phyloP scores from a whole-genome alignment of 2,888 invertebrate genomes.

The Lochmaea capreae region DNA sequence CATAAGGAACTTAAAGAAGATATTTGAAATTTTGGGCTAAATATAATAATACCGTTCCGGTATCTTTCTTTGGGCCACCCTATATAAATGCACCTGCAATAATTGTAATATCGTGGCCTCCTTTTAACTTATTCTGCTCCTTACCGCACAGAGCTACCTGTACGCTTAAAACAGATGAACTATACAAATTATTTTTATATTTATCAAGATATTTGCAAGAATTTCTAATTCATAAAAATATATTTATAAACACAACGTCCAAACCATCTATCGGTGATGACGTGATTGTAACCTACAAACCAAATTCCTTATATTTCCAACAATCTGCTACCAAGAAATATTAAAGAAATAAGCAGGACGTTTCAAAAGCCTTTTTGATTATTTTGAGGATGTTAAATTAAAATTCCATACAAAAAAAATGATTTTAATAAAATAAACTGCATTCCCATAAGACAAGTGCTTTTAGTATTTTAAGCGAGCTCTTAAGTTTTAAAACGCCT shows the following conservation, averaged over 20 bases:
- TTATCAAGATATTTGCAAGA: constrained; percentile 23
- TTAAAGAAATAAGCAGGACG: neutral
- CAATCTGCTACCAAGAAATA: constrained; percentile 13
- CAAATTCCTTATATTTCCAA: constrained; percentile 7
- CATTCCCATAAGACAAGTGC: neutral
- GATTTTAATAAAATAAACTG: neutral
- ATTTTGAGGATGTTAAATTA: neutral
- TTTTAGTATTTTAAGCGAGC: neutral
- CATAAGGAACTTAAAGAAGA: too few species aligned
- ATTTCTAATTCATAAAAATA: constrained; percentile 28
- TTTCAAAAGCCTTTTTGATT: neutral
- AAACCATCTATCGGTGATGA: constrained; percentile 4
- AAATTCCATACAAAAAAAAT: neutral
- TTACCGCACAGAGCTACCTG: constrained; percentile 27
- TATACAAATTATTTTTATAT: constrained; percentile 34
- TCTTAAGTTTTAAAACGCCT: neutral
- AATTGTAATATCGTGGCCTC: constrained; percentile 44
- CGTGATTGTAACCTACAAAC: constrained; percentile 23
- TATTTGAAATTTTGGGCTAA: too few species aligned
- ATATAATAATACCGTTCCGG: neutral
- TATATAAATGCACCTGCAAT: constrained; percentile 44
- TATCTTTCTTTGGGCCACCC: constrained; percentile 1
- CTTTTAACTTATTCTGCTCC: constrained; percentile 39
- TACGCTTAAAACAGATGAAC: constrained; percentile 38
- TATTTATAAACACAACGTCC: constrained; percentile 18